Percentiles rank a stretch among this genome's conserved stretches.
Evolutionary conservation across 92 coral and sea anemone species (phyloP).

Genomic region (Chrysogorgia sp.): DNA sequence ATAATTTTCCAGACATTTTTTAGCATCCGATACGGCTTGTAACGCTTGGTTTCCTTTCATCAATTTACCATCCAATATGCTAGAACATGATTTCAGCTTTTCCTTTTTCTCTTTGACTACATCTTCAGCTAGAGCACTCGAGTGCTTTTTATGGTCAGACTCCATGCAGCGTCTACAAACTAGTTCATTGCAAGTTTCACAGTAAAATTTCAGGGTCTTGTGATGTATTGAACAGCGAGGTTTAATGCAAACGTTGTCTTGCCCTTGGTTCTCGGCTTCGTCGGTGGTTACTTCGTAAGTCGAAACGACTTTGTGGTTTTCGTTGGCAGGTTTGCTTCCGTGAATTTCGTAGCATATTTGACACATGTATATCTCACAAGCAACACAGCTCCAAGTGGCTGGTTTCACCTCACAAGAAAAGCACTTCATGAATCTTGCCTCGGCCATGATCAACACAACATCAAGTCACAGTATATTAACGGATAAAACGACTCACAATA

Average conservation of each 20-base stretch:
- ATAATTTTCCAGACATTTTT: not conserved
- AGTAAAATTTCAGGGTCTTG: not conserved
- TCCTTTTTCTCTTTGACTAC: not conserved
- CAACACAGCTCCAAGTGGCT: not conserved
- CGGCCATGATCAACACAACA: not conserved
- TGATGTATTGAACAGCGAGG: not conserved
- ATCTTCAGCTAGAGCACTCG: not conserved
- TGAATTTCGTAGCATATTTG: not conserved
- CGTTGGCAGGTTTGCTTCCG: not conserved
- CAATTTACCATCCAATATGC: not conserved
- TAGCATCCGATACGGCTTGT: slow-evolving; percentile 1
- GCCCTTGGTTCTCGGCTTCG: not conserved
- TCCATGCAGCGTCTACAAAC: not conserved
- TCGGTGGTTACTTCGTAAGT: not conserved
- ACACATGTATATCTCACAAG: not conserved
- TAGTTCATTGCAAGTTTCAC: not conserved
- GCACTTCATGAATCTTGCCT: not conserved
- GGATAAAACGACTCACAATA: not conserved
- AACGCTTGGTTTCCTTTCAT: not conserved
- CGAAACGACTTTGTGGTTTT: not conserved
- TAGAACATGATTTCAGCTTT: not conserved
- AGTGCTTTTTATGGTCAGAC: not conserved
- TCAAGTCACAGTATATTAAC: not conserved
- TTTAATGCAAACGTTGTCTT: not conserved
- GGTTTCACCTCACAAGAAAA: not conserved